phyloP scores from a whole-genome alignment of 2,797 vertebrate species.

The Kryptopterus vitreolus region DNA sequence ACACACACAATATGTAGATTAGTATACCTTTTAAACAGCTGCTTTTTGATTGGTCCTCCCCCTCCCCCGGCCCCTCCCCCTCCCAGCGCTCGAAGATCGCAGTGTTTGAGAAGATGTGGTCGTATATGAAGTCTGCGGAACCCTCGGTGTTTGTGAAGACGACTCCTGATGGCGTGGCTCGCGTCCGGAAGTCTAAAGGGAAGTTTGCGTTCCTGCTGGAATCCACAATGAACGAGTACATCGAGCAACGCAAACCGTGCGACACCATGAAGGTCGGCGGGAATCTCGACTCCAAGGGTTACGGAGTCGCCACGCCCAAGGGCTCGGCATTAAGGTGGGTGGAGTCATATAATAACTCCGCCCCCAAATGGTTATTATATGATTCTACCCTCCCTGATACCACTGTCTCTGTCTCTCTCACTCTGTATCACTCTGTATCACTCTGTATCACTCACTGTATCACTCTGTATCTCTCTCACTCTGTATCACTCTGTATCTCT shows the following conservation, averaged over 20 bases:
- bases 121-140: conserved; percentile 98
- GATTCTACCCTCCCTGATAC: conserved; percentile 99
- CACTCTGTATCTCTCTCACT: background rate
- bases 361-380: conserved; percentile 88
- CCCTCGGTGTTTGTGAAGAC: conserved; percentile 98
- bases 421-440: background rate
- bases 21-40: no score
- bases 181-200: conserved; percentile 97
- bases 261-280: conserved; percentile 74
- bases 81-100: conserved; percentile 81
- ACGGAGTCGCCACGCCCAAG: conserved; percentile 99
- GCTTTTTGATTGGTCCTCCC: no score
- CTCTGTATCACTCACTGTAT: no score
- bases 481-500: background rate
- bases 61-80: background rate
- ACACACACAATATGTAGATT: no score
- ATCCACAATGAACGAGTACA: conserved; percentile 99
- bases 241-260: conserved; percentile 98
- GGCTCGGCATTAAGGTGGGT: conserved; percentile 99
- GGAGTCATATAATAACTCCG: conserved; percentile 98
- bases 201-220: conserved; percentile 99
- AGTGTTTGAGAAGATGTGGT: conserved; percentile 99
- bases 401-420: conserved; percentile 52
- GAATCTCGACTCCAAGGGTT: conserved; percentile 99
- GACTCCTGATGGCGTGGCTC: conserved; percentile 94